Evolutionary conservation across 2,888 invertebrate species (phyloP).

Genomic region (Ceraclea dissimilis): DNA sequence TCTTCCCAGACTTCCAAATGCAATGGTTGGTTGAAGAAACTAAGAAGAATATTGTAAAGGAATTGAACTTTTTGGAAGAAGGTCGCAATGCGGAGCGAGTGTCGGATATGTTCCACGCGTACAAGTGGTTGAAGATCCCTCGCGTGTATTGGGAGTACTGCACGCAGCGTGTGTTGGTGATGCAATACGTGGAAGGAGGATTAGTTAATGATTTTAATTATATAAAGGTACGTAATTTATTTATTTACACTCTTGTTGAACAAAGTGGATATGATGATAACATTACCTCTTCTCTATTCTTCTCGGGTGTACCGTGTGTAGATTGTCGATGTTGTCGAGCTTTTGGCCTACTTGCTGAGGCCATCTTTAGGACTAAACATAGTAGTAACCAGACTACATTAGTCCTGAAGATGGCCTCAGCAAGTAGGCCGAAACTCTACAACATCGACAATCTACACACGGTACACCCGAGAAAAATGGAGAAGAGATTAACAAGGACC

Average conservation of each 20-base stretch:
- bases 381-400: too few relatives aligned
- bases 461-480: too few relatives aligned
- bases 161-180: conserved; percentile 79
- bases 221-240: conserved; percentile 46
- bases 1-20: conserved; percentile 95
- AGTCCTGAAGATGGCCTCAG: too few relatives aligned
- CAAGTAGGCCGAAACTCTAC: too few relatives aligned
- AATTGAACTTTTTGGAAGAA: conserved; percentile 86
- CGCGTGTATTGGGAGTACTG: conserved; percentile 78
- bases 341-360: too few relatives aligned
- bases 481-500: too few relatives aligned
- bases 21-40: conserved; percentile 82
- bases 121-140: conserved; percentile 72
- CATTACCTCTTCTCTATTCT: too few relatives aligned
- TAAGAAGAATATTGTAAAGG: conserved; percentile 83
- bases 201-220: conserved; percentile 88
- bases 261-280: too few relatives aligned
- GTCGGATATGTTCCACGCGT: conserved; percentile 55
- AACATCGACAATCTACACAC: neutral
- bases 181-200: conserved; percentile 94
- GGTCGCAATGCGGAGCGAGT: conserved; percentile 87
- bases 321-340: too few relatives aligned
- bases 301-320: too few relatives aligned
- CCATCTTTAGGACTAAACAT: too few relatives aligned
- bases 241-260: too few relatives aligned